Evolutionary conservation across 2,888 invertebrate species (phyloP).

Genomic region (Brenthis hecate): DNA sequence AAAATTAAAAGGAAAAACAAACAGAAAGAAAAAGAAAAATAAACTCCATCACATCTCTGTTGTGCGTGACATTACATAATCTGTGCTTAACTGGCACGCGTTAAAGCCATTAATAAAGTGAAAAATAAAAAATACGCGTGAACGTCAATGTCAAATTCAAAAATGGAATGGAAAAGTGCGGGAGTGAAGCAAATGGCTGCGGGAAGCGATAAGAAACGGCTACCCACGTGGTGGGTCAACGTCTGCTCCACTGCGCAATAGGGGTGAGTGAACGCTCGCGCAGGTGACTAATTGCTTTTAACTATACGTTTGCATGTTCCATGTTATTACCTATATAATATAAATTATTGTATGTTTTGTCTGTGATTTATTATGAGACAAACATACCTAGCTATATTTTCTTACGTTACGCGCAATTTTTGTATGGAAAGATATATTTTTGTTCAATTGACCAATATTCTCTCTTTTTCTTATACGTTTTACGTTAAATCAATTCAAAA

Average conservation of each 20-base stretch:
- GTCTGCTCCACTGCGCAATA: slow-evolving; percentile 74
- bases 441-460: too few species aligned
- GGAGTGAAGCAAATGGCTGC: slow-evolving; percentile 46
- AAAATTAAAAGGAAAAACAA: too few species aligned
- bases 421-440: too few species aligned
- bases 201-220: slow-evolving; percentile 57
- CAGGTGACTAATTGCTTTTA: slow-evolving; percentile 66
- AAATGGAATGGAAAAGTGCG: slow-evolving; percentile 41
- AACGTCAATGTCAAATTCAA: slow-evolving; percentile 34
- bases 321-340: not conserved
- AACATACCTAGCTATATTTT: too few species aligned
- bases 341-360: too few species aligned
- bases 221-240: slow-evolving; percentile 79
- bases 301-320: slow-evolving; percentile 1
- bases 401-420: too few species aligned
- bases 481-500: too few species aligned
- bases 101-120: not conserved
- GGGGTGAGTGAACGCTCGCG: slow-evolving; percentile 66
- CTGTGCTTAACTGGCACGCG: not conserved
- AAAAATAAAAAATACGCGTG: not conserved
- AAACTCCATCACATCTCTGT: too few species aligned
- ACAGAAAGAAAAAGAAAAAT: too few species aligned
- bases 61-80: not conserved
- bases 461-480: too few species aligned
- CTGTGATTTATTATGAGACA: too few species aligned